Evolutionary conservation across 2,113 vertebrate species (phyloP), one percentile per base, ranked within the genome.

Genomic region (Castor canadensis): DNA sequence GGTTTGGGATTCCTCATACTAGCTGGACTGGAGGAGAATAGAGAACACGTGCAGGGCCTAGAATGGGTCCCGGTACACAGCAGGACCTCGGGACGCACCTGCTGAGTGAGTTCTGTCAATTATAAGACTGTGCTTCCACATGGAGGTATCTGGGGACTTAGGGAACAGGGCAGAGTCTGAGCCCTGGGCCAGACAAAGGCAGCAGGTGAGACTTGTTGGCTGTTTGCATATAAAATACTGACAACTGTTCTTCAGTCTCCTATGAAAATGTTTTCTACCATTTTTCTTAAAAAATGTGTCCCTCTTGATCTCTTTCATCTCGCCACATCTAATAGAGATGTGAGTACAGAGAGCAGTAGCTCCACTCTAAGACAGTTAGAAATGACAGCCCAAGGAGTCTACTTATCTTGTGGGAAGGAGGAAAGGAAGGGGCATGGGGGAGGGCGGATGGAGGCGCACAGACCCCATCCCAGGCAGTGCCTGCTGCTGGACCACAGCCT

Each of bases 231-330:
- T 13, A 82, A 90, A 95, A 76, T 85, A 83, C 76, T 40, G 1
- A 60, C 32, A 40, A 47, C 54, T 85, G 73, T 93, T 90, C 77
- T 90, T 96, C 95, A 94, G 0, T 45, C 62, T 77, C 92, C 90
- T 24, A 43, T 52, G 72, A 86, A 94, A 92, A 86, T 62, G 72
- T 81, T 75, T 92, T 81, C 84, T n/a, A 20, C 95, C 90, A 77
- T 85, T 95, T 87, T 79, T 82, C 76, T 95, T 97, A 88, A 97
- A 95, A 97, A 95, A 97, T 82, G 72, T 52, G 52, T 93, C 93
- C 85, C 76, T 87, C 76, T 88, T 77, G 93, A 90, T 95, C 92
- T 81, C 80, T 90, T 95, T 95, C 96, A 95, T 97, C 89, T 75
- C 35, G 54, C 60, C 38, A n/a, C 47, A 5, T 82, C 92, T 88